Base-by-base conservation (phyloP, 2,113 vertebrate genomes). In the Bubo scandiacus region DNA sequence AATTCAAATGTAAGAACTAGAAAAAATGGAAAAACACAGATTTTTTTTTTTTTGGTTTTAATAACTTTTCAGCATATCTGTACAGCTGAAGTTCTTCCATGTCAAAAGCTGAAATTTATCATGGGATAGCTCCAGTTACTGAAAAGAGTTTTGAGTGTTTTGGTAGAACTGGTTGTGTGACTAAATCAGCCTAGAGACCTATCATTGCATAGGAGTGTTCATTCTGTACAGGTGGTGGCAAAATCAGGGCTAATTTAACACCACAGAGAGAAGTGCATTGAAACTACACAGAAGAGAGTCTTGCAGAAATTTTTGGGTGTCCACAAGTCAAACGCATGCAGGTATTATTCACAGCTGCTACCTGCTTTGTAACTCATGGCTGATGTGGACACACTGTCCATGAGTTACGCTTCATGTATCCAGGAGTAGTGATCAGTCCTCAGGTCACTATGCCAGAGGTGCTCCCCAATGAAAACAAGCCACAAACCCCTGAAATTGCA, bases 361-460 rank as follows among this genome's bases (percentile, higher is more conserved):
- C 15, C 29, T 58, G 29, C 82, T 65, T 61, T 45, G 61, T 59
- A 72, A 57, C 22, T 58, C 15, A 1, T 1, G 5, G 9, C 38
- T 43, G 15, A 57, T 23, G 54, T n/a, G 19, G 40, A 32, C 9
- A 34, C 9, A 19, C 0, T 0, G 16, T 52, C 42, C 2, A 0
- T 10, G 19, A 75, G 6, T 26, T 61, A 15, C 1, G 5, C 19
- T 82, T 22, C 43, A 2, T 2, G 0, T 42, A 16, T 27, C 49
- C 10, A 40, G 20, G 17, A 63, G 42, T 0, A 55, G 7, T 4
- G 0, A n/a, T 32, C 40, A 10, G 11, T n/a, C n/a, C 57, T 29
- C 38, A n/a, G 47, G 30, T 65, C n/a, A 3, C 49, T 5, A 22
- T 11, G 8, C 12, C 29, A 21, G 30, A 63, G 29, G 12, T 16